phyloP scores from a whole-genome alignment of 2,113 vertebrate genomes.

The Labeo catla region DNA sequence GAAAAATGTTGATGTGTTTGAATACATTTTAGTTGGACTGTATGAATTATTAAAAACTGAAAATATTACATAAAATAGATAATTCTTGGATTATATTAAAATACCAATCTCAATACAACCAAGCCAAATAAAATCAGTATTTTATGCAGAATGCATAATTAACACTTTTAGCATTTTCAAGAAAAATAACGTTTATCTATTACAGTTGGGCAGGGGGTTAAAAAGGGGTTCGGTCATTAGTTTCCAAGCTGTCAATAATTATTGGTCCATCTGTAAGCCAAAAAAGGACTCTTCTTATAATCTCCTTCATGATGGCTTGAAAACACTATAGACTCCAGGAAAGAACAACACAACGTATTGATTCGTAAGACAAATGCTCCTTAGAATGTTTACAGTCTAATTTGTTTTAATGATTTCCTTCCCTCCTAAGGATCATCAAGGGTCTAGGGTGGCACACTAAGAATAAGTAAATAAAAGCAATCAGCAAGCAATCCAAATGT shows the following conservation, averaged over 20 bases:
- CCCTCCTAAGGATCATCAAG: constrained; percentile 49
- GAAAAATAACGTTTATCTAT: constrained; percentile 7
- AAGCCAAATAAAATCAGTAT: background rate
- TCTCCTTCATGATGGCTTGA: constrained; percentile 80
- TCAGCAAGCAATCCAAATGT: background rate
- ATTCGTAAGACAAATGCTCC: constrained; percentile 75
- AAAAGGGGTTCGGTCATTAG: constrained; percentile 79
- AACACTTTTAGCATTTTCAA: background rate
- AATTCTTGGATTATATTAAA: background rate
- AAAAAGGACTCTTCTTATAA: constrained; percentile 79
- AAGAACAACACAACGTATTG: constrained; percentile 79
- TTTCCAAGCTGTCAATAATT: constrained; percentile 84
- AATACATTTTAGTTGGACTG: no score
- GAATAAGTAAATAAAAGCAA: constrained; percentile 46
- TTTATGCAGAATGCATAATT: background rate
- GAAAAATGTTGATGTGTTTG: no score
- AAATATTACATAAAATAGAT: background rate
- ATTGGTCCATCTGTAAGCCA: constrained; percentile 80
- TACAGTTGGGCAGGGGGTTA: constrained; percentile 71
- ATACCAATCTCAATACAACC: background rate
- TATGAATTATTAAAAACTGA: background rate
- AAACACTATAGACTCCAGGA: constrained; percentile 78
- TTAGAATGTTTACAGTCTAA: constrained; percentile 68
- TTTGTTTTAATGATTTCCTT: constrained; percentile 60
- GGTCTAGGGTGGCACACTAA: constrained; percentile 33